Base-by-base conservation (phyloP, 2,888 invertebrate species). In the Petrolisthes manimaculis region DNA sequence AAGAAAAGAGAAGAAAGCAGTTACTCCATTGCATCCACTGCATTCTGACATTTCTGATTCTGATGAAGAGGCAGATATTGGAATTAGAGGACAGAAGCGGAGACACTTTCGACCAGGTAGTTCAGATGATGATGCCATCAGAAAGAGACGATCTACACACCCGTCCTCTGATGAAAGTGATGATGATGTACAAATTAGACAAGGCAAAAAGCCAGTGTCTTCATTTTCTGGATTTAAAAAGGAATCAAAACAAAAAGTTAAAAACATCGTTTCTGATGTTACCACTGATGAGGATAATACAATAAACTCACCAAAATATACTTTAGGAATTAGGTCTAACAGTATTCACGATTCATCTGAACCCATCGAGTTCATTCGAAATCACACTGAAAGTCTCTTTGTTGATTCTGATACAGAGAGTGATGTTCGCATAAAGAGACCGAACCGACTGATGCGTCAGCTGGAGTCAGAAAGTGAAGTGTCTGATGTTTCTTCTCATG, bases 1-100 rank as follows among this genome's bases (percentile, higher is more conserved):
- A 95, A 97, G 84, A 97, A 97, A 93, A 97, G 97, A 9, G 97
- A 97, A 93, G 97, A 97, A 92, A 96, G 96, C 91, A 96, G 97
- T 92, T 93, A 71, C 21, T 3, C 71, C 71, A 14, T n/a, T 71
- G 21, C 97, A 89, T 97, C 97, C 92, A 96, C 97, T 93, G 96
- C 97, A 83, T 69, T 90, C 91, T 37, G 92, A 67, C 93, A 89
- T 85, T 91, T 90, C 91, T 21, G 92, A 91, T 92, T 92, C 92
- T 92, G 89, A 91, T 88, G 91, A 87, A 86, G 90, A 92, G 93
- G 92, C 93, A 93, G 90, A 92, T 93, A 80, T 24, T 21, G 71
- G n/a, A 61, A 37, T 21, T n/a, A 84, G 78, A 18, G 84, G 88
- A 18, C 88, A 88, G 56, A 88, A 88, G 69, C 79, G 88, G 5